phyloP scores from a whole-genome alignment of 1,140 invertebrate species.

The Caenorhabditis latens region DNA sequence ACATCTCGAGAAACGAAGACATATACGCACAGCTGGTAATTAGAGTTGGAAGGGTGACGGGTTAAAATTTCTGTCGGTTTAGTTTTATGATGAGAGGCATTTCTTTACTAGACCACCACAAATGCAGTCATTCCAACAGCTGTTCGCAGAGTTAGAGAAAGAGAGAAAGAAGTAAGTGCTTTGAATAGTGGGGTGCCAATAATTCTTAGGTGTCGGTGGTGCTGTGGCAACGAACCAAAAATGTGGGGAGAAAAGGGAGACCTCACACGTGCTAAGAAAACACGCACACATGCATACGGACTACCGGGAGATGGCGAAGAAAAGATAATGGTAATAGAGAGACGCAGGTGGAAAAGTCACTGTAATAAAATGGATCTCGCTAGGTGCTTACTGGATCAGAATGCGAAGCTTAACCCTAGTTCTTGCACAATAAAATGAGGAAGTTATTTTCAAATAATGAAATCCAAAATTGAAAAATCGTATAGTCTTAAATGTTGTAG shows the following conservation, averaged over 20 bases:
- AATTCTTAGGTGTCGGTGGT: conserved; percentile 42
- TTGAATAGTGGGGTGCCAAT: conserved; percentile 17
- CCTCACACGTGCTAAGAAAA: conserved; percentile 3
- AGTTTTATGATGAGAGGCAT: conserved; percentile 6
- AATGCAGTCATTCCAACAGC: conserved; percentile 6
- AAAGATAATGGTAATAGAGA: not conserved
- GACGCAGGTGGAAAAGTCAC: not conserved
- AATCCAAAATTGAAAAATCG: no score
- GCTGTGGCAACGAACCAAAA: conserved; percentile 15
- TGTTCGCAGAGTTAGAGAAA: not conserved
- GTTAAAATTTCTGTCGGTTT: conserved; percentile 23
- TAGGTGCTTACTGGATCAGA: no score
- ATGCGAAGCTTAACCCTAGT: no score
- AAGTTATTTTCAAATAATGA: no score
- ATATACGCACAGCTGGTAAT: conserved; percentile 56
- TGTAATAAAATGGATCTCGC: conserved; percentile 4
- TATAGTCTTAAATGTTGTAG: no score
- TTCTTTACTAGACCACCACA: not conserved
- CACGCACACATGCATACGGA: not conserved
- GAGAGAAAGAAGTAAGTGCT: conserved; percentile 35
- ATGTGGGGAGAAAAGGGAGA: not conserved
- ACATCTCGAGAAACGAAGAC: conserved; percentile 48
- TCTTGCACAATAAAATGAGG: no score
- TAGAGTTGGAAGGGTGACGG: conserved; percentile 1
- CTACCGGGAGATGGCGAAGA: not conserved